phyloP scores from a whole-genome alignment of 2,797 vertebrate genomes.

The Pseudotriccus pelzelni region DNA sequence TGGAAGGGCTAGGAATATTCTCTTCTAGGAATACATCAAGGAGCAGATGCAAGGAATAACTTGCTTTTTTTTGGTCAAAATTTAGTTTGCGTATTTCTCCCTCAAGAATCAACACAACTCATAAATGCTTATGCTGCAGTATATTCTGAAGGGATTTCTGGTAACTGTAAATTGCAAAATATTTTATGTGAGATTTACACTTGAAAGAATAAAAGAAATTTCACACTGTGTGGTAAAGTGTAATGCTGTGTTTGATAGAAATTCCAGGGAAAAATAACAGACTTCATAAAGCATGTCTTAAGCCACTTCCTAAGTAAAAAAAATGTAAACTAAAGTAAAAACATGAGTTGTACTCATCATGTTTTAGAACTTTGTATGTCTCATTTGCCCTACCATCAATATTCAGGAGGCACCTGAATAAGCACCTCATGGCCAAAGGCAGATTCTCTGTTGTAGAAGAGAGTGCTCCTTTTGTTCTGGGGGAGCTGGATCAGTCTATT shows the following conservation, averaged over 20 bases:
- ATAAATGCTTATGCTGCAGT: not conserved
- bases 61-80: not conserved
- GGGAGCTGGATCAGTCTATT: not conserved
- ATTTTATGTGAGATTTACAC: not conserved
- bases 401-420: not conserved
- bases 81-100: not conserved
- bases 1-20: fast-evolving
- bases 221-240: not conserved
- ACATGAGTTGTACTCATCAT: not conserved
- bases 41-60: not conserved
- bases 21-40: not conserved
- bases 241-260: not conserved
- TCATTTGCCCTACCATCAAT: not conserved
- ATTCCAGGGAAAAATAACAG: not conserved
- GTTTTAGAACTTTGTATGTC: not conserved
- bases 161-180: not conserved
- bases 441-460: not conserved
- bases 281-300: not conserved
- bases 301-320: not conserved
- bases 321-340: not conserved
- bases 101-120: not conserved
- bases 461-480: not conserved
- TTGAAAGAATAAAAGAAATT: not conserved
- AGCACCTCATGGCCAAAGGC: not conserved
- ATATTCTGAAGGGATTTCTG: not conserved